Base-by-base conservation (phyloP, 2,888 invertebrate genomes). In the Colostygia pectinataria region DNA sequence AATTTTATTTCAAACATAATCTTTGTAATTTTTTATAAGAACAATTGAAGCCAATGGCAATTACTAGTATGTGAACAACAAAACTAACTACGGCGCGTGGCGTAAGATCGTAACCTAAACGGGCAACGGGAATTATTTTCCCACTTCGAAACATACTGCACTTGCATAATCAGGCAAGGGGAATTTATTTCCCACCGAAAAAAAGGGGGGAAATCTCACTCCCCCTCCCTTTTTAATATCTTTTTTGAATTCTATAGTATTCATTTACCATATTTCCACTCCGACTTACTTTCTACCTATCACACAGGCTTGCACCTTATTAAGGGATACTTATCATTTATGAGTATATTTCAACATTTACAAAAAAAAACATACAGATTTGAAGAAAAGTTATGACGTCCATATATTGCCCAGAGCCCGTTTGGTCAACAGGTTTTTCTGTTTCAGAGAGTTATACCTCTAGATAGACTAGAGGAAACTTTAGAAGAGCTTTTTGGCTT, bases 361-460 rank as follows among this genome's bases (percentile, higher is more conserved):
- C 18, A 44, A 38, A 32, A 37, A 47, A 40, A 32, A 40, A 13
- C n/a, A 46, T 46, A 39, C 39, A 40, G 36, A 40, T 47, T 41
- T 36, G 31, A 41, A 41, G 46, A 52, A 52, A 47, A 52, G 38
- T 43, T 52, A 47, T 52, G 47, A 40, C 40, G 53, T 53, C 47
- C 48, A 48, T 48, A 49, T 53, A 45, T 53, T 49, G 41, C 45
- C 44, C 49, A 45, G 42, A 46, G 54, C 54, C 50, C 46, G 42
- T 50, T 43, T 49, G 38, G 45, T 42, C 29, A 42, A 41, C 29
- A 39, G 37, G 23, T 45, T 45, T 49, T 42, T 45, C 43, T 54
- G 38, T 50, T 54, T 39, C 46, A 46, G 34, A 47, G 34, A 43
- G 43, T 44, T 20, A 20, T 20, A 20, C 20, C 20, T 20, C 38